Base-by-base conservation (phyloP, 2,888 invertebrate genomes). In the Ashinkailepas kermadecensis region DNA sequence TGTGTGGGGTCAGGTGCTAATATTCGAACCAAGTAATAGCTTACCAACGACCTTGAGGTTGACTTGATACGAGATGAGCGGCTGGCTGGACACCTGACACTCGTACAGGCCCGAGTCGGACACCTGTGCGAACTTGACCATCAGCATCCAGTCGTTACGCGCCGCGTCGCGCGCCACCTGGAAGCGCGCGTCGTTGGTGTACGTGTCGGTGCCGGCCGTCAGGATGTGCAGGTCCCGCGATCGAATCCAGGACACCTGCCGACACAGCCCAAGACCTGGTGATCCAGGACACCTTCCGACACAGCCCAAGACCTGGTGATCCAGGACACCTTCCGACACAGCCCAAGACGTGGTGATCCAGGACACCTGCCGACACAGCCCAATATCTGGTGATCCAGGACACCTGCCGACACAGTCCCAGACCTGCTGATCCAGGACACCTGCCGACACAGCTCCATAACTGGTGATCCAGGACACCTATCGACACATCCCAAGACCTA, bases 171-270 rank as follows among this genome's bases (percentile, higher is more conserved):
- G 82, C 56, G 82, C 74, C 23, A 80, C 83, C 13, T 81, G 56
- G 82, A 83, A 83, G 54, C 83, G 64, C 74, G 80, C 81, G 80
- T 83, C 83, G 10, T 81, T 82, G 74, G 83, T 83, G 83, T 83
- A 83, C 67, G 82, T 83, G 81, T 82, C 80, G 56, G 56, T 65
- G 13, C 83, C 83, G 18, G 81, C 82, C 23, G 83, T 82, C 58
- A 83, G 80, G 39, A 83, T 81, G 82, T 83, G 83, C 21, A 83
- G 82, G 80, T 83, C 83, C 7, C 83, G 39, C 18, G 80, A 81
- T 0, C 83, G 80, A 56, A 83, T 82, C 83, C 83, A 83, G 9
- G 83, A 82, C 39, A 83, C 83, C 83, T 83, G 80, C 10, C 65
- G 65, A 23, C 65, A 59, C 59, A 59, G 59, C 7, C 39, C 2